Evolutionary conservation across 1,140 invertebrate species (phyloP), one percentile per base, ranked within the genome.

Genomic region (Melipona quadrifasciata): DNA sequence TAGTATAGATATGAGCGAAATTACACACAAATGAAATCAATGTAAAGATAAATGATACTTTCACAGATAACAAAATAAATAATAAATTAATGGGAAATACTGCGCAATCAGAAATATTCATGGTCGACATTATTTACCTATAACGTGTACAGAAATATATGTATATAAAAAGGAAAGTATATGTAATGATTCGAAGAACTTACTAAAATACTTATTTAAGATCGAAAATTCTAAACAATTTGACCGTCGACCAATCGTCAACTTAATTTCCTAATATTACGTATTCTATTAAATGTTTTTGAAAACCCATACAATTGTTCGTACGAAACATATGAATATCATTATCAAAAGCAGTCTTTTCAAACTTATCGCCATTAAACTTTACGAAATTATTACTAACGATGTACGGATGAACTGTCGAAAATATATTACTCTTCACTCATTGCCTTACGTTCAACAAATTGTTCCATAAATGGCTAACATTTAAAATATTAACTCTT

Each of bases 161-260:
- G n/a, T n/a, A n/a, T n/a, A n/a, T 39, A 27, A 5, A 14, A 39
- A 39, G 27, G 8, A 24, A 12, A 61, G 24, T 61, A 31, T 21
- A 55, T n/a, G 14, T 4, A 21, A 10, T 34, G 39, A 24, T 58
- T 39, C 24, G 2, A 53, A 39, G 12, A 21, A 67, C 27, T 39
- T 51, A 51, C 39, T 24, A 39, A 51, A 16, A 34, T 21, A 55
- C 21, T 17, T 24, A 57, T 24, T 61, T 61, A 39, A 61, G 16
- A 17, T 12, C 61, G 24, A 17, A 61, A 61, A 16, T 17, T 27
- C n/a, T 71, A 57, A 34, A 67, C 17, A 24, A 27, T 77, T 34
- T 71, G 19, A 82, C 70, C 71, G 78, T 80, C 87, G 87, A 89
- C 87, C 87, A 89, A 89, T 89, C 87, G 87, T 89, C 88, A 88